Conservation (phyloP, 2,888 invertebrate genomes). For the Ectropis crepuscularia region DNA sequence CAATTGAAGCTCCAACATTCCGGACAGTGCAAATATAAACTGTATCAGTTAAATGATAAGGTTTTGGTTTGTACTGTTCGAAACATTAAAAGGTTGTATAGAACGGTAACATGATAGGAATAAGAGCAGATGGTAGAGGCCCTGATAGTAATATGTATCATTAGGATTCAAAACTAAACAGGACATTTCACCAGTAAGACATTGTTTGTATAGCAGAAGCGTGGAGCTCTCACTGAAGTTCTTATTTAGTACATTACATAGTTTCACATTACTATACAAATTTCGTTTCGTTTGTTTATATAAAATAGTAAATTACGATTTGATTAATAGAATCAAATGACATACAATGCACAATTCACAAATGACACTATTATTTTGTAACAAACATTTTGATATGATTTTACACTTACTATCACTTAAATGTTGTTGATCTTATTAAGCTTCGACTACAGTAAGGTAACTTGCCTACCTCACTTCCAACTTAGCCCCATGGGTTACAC, state of each 20-base stretch:
- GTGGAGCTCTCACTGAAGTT: conserved; percentile 34
- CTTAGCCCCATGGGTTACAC: conserved; percentile 14
- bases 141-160: conserved; percentile 31
- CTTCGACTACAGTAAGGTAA: conserved; percentile 26
- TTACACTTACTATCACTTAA: conserved; percentile 43
- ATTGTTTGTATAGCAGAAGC: conserved; percentile 42
- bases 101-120: no score
- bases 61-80: no score
- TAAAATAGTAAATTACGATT: conserved; percentile 37
- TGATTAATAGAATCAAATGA: conserved; percentile 42
- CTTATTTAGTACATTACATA: conserved; percentile 33
- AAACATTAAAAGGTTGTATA: no score
- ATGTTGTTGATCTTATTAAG: conserved; percentile 30
- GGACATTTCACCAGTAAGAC: conserved; percentile 45
- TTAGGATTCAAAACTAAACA: conserved; percentile 14
- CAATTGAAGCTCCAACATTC: no score
- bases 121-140: no score
- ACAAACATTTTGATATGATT: conserved; percentile 65
- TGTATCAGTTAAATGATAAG: no score
- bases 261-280: conserved; percentile 36
- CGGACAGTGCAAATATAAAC: no score
- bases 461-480: conserved; percentile 12
- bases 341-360: conserved; percentile 48
- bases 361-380: conserved; percentile 45
- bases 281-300: conserved; percentile 35